These are phyloP conservation scores for Napeogenes sylphis DNA, from an alignment of 2,888 invertebrate species.

Conservation along the genomic window DNA sequence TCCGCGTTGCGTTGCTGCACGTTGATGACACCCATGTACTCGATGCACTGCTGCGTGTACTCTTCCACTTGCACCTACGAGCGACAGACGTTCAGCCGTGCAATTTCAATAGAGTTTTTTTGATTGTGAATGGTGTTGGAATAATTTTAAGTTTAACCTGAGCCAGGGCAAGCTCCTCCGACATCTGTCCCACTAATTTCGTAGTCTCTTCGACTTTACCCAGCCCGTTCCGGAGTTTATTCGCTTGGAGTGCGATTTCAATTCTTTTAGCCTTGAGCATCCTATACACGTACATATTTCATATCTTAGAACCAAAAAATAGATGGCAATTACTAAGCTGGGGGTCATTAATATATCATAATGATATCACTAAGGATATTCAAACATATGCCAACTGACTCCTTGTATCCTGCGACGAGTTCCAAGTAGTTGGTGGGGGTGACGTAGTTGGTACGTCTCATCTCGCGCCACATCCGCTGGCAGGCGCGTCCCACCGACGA, in stretches of 20 bases:
- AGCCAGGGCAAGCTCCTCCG: slow-evolving; percentile 87
- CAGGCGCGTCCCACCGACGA: slow-evolving; percentile 87
- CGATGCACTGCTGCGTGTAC: slow-evolving; percentile 90
- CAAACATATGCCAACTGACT: slow-evolving; percentile 66
- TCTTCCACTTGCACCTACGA: slow-evolving; percentile 81
- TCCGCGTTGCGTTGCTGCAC: slow-evolving; percentile 89
- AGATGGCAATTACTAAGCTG: no score
- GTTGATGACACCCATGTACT: slow-evolving; percentile 89
- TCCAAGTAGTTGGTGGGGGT: slow-evolving; percentile 93
- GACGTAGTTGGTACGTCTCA: slow-evolving; percentile 90
- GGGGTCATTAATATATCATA: not conserved
- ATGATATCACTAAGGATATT: not conserved
- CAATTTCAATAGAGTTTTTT: not conserved
- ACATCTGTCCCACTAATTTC: slow-evolving; percentile 87
- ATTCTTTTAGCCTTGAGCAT: slow-evolving; percentile 83
- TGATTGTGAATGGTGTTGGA: not conserved
- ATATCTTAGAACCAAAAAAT: not conserved
- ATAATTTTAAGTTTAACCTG: slow-evolving; percentile 60
- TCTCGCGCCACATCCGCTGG: slow-evolving; percentile 84
- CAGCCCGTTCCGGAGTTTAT: slow-evolving; percentile 88
- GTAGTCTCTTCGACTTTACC: slow-evolving; percentile 93
- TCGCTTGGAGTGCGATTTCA: slow-evolving; percentile 84
- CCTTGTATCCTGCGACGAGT: slow-evolving; percentile 89
- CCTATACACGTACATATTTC: not conserved
- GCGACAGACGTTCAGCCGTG: not conserved